Percentiles rank a stretch among this genome's conserved stretches.
These are phyloP conservation scores for Diorhabda carinulata DNA, from an alignment of 1,140 invertebrate genomes.

Conservation along the genomic window DNA sequence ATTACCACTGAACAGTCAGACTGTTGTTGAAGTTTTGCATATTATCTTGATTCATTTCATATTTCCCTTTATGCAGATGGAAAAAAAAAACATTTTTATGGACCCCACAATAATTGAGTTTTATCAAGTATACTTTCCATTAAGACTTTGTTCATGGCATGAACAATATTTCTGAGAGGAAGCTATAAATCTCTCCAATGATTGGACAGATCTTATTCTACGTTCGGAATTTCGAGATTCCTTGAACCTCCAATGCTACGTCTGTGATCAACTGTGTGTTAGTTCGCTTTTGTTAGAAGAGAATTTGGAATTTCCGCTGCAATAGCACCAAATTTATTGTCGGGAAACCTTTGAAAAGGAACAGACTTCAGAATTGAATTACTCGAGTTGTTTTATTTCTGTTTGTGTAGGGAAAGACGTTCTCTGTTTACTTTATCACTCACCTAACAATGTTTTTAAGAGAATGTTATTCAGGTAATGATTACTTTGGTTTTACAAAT, in stretches of 20 bases:
- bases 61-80: too few species aligned
- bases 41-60: too few species aligned
- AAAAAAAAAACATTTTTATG: too few species aligned
- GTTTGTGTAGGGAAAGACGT: neutral
- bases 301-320: neutral
- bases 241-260: neutral
- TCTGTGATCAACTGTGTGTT: neutral
- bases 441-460: too few species aligned
- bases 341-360: neutral
- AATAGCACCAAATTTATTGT: neutral
- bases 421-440: neutral
- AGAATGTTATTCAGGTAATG: too few species aligned
- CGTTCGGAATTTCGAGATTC: neutral
- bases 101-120: too few species aligned
- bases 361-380: neutral
- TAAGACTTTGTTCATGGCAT: neutral
- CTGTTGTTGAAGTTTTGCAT: too few species aligned
- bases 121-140: too few species aligned
- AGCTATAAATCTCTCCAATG: neutral
- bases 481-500: too few species aligned
- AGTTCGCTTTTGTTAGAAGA: neutral
- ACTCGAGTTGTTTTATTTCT: neutral
- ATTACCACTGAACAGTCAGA: too few species aligned
- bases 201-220: neutral
- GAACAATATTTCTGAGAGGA: neutral